Percentiles rank a stretch among this genome's conserved stretches.
Evolutionary conservation across 2,888 invertebrate species (phyloP).

Genomic region (Machimus atricapillus): DNA sequence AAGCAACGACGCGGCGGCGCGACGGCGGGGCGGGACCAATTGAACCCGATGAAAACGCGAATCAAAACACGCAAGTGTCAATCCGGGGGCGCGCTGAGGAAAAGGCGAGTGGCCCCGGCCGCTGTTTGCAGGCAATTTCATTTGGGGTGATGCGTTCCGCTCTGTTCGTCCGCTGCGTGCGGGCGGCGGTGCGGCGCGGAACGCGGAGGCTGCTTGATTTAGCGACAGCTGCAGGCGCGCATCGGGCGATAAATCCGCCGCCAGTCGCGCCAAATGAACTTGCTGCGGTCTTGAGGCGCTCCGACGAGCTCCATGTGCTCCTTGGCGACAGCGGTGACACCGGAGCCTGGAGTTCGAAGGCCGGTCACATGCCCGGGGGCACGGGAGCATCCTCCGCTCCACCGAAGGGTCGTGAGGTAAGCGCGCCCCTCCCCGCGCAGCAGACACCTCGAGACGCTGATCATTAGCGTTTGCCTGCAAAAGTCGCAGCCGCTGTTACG

Average conservation of each 20-base stretch:
- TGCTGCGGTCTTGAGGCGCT: not conserved
- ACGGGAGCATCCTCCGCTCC: not conserved
- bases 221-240: not conserved
- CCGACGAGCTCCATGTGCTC: not conserved
- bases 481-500: not conserved
- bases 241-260: not conserved
- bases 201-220: not conserved
- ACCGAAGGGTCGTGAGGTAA: not conserved
- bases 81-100: not conserved
- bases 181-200: not conserved
- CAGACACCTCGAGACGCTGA: not conserved
- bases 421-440: not conserved
- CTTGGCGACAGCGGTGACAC: not conserved
- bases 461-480: not conserved
- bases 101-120: not conserved
- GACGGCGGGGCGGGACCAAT: not conserved
- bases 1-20: not conserved
- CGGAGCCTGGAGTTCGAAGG: not conserved
- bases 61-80: slow-evolving; percentile 11
- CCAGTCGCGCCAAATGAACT: not conserved
- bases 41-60: slow-evolving; percentile 5
- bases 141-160: not conserved
- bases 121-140: not conserved
- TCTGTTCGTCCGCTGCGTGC: not conserved
- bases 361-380: not conserved